Percentiles rank a stretch among this genome's conserved stretches.
Evolutionary conservation across 2,888 invertebrate species (phyloP).

Genomic region (Portevinia maculata): DNA sequence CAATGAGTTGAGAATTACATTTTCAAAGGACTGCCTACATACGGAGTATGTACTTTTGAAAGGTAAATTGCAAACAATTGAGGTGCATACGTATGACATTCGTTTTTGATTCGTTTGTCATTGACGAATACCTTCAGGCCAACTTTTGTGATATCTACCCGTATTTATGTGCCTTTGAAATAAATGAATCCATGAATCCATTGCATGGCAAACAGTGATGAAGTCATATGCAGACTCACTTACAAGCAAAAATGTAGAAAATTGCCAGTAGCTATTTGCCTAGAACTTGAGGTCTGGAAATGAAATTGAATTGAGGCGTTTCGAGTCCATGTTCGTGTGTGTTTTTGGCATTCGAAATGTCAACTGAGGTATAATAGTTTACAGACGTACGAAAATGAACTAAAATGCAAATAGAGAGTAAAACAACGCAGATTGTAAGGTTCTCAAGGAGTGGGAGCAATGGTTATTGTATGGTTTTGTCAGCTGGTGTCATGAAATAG

Average conservation of each 20-base stretch:
- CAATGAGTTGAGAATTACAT: neutral
- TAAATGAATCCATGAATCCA: slow-evolving; percentile 17
- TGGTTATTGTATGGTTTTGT: slow-evolving; percentile 25
- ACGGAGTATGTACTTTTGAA: slow-evolving; percentile 4
- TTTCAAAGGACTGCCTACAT: slow-evolving; percentile 12
- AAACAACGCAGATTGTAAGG: slow-evolving; percentile 26
- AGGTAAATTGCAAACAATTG: slow-evolving; percentile 39
- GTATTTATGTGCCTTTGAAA: slow-evolving; percentile 4
- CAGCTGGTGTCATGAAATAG: neutral
- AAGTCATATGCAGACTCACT: slow-evolving; percentile 8
- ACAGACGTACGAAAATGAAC: slow-evolving; percentile 42
- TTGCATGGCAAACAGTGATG: slow-evolving; percentile 20
- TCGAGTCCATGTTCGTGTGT: neutral
- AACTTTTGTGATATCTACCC: slow-evolving; percentile 1
- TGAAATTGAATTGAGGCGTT: slow-evolving; percentile 50
- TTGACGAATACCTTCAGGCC: slow-evolving; percentile 28
- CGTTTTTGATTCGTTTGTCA: slow-evolving; percentile 15
- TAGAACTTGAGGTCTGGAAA: slow-evolving; percentile 54
- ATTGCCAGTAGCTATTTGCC: slow-evolving; percentile 48
- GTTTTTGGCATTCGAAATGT: slow-evolving; percentile 25
- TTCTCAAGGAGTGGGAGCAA: neutral
- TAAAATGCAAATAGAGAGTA: slow-evolving; percentile 41
- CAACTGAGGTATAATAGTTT: slow-evolving; percentile 42
- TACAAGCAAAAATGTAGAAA: slow-evolving; percentile 44
- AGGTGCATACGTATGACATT: slow-evolving; percentile 42